Conservation (phyloP, 1,140 invertebrate species). For the Trichoplusia ni region DNA sequence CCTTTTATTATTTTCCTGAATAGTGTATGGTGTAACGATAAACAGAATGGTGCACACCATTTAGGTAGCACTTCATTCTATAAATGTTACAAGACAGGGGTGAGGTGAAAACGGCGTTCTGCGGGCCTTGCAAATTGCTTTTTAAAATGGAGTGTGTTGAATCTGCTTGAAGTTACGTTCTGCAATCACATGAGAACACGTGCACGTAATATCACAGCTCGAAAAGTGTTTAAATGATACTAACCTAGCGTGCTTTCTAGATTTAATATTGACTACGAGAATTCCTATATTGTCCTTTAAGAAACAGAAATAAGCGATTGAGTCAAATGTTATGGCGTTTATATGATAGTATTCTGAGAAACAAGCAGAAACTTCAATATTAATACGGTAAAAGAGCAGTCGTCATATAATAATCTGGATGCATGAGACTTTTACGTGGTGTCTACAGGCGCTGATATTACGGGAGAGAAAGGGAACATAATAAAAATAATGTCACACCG, state of each 20-base stretch:
- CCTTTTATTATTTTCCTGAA: no score
- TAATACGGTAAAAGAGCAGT: background rate
- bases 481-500: conserved; percentile 23
- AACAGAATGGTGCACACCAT: background rate
- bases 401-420: conserved; percentile 15
- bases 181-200: background rate
- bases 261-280: no score
- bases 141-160: conserved; percentile 1
- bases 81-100: background rate
- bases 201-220: no score
- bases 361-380: no score
- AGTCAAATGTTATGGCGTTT: no score
- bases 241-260: no score
- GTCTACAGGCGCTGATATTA: background rate
- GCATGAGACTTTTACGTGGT: conserved; percentile 15
- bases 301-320: no score
- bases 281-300: no score
- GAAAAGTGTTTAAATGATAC: no score
- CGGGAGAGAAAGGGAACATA: background rate
- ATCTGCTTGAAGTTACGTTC: background rate
- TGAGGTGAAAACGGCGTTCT: background rate
- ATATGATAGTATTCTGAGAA: no score
- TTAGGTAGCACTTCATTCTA: background rate
- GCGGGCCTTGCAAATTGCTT: background rate
- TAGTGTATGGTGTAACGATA: no score